Evolutionary conservation across 2,888 invertebrate genomes (phyloP).

Genomic region (Ophion obscuratus): DNA sequence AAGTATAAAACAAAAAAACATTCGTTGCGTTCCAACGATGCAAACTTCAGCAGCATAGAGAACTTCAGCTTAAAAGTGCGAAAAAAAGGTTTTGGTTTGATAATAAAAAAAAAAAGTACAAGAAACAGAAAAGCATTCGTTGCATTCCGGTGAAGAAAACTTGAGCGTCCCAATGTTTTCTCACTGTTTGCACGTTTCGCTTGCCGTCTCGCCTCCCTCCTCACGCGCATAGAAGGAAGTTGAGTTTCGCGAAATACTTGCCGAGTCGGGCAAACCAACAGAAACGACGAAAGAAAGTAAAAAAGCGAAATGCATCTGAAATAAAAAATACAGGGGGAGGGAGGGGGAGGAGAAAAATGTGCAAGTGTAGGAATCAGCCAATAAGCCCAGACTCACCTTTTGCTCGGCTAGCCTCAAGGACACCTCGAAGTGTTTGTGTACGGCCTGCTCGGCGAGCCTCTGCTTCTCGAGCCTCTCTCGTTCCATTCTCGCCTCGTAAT

Average conservation of each 20-base stretch:
- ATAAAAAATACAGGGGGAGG: too few species aligned
- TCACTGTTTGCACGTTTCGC: background rate
- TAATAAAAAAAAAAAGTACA: background rate
- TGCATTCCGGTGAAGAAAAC: background rate
- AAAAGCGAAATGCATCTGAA: too few species aligned
- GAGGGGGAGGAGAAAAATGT: background rate
- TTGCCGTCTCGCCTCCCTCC: background rate
- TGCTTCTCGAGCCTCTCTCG: slow-evolving; percentile 87
- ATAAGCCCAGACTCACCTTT: slow-evolving; percentile 86
- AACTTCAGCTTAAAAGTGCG: background rate
- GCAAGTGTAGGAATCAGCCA: slow-evolving; percentile 39
- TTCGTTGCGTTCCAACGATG: too few species aligned
- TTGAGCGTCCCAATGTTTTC: background rate
- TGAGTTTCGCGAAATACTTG: background rate
- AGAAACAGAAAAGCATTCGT: background rate
- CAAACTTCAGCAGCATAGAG: too few species aligned
- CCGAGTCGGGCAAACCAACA: background rate
- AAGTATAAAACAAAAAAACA: too few species aligned
- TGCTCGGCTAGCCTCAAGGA: slow-evolving; percentile 91
- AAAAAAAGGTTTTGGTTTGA: background rate
- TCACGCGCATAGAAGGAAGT: background rate
- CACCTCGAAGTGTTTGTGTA: slow-evolving; percentile 96
- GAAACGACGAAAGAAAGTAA: too few species aligned
- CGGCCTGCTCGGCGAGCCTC: slow-evolving; percentile 88
- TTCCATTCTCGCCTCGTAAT: slow-evolving; percentile 83